Conservation (phyloP, 2,888 invertebrate species). For the Dysmachus trigonus region DNA sequence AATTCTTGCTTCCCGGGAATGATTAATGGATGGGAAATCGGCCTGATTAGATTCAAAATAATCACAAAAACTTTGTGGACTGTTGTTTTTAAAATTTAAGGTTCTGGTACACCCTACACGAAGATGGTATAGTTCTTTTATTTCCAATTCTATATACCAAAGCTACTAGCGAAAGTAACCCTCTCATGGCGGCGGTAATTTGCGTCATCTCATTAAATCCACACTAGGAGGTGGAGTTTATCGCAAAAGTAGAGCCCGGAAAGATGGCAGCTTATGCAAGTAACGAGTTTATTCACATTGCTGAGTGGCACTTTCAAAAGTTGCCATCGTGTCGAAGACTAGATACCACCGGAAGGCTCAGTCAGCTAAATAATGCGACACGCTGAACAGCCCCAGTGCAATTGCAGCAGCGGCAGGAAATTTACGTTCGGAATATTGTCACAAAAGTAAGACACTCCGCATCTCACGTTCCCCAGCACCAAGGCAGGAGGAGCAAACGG, state of each 20-base stretch:
- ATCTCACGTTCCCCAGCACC: neutral
- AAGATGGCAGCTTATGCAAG: conserved; percentile 5
- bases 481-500: neutral
- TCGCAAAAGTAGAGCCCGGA: neutral
- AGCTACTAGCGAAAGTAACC: neutral
- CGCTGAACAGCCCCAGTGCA: neutral
- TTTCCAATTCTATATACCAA: too few species aligned
- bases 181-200: neutral
- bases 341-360: conserved; percentile 12
- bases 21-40: too few species aligned
- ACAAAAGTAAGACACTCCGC: neutral
- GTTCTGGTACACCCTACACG: too few species aligned
- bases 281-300: neutral
- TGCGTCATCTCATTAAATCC: neutral
- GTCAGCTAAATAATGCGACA: neutral
- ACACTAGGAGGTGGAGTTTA: neutral
- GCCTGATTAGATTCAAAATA: too few species aligned
- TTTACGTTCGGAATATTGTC: conserved; percentile 18
- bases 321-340: neutral
- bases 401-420: neutral
- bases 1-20: too few species aligned
- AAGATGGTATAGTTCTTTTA: too few species aligned
- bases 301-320: conserved; percentile 21
- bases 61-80: too few species aligned
- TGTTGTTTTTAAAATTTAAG: too few species aligned